Conservation (phyloP, 2,888 invertebrate genomes). For the Drosophila helvetica region DNA sequence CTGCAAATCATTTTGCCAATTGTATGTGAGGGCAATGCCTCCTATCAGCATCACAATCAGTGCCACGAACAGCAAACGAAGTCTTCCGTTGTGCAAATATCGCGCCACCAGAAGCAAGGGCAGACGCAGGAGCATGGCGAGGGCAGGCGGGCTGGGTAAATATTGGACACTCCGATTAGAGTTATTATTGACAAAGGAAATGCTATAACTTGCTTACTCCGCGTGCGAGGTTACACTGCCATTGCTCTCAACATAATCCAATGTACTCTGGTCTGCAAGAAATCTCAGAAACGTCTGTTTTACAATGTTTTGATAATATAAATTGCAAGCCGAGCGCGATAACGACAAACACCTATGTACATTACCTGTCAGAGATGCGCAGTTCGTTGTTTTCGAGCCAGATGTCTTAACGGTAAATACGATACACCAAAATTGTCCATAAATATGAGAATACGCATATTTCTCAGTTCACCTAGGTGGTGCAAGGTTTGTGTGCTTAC, state of each 20-base stretch:
- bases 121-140: slow-evolving; percentile 56
- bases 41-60: slow-evolving; percentile 52
- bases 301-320: neutral
- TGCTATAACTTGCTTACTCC: neutral
- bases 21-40: slow-evolving; percentile 54
- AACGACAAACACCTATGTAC: neutral
- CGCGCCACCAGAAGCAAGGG: slow-evolving; percentile 47
- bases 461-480: neutral
- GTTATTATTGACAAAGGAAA: neutral
- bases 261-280: neutral
- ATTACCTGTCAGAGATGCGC: neutral
- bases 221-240: neutral
- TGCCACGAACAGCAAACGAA: slow-evolving; percentile 70
- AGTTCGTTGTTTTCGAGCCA: neutral
- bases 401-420: neutral
- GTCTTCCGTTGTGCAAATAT: slow-evolving; percentile 59
- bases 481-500: no score
- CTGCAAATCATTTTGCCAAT: slow-evolving; percentile 59
- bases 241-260: neutral
- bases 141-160: neutral
- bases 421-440: no score
- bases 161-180: neutral
- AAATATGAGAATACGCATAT: neutral
- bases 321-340: neutral
- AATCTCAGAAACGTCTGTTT: neutral